A percentile compares a stretch with the other conserved stretches of the same genome.
phyloP scores from a whole-genome alignment of 2,113 vertebrate genomes.

The Stercorarius parasiticus region DNA sequence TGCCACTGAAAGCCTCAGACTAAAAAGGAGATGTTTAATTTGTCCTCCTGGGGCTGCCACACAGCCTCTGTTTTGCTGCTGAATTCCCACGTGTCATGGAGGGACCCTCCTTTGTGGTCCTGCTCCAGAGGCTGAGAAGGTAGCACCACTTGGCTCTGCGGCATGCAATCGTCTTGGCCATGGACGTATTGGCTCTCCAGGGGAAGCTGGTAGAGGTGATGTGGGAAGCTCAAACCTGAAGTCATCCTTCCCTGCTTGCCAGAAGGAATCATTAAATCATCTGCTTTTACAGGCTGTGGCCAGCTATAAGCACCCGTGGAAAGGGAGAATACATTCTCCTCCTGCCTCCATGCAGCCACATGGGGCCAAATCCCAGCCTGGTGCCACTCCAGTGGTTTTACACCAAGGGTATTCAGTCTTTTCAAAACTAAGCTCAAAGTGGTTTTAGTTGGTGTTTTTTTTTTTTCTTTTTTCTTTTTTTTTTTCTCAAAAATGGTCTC shows the following conservation, averaged over 20 bases:
- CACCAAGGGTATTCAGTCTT: not conserved
- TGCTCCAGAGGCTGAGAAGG: not conserved
- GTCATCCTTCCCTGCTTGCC: constrained; percentile 49
- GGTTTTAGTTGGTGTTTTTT: not conserved
- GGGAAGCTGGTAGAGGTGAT: constrained; percentile 13
- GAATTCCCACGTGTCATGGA: not conserved
- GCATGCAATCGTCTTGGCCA: not conserved
- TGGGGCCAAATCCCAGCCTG: not conserved
- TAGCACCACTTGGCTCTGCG: not conserved
- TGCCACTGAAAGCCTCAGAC: not conserved
- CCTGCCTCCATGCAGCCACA: not conserved
- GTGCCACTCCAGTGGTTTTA: not conserved
- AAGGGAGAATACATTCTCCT: constrained; percentile 4
- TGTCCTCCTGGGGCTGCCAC: not conserved
- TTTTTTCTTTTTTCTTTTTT: not conserved
- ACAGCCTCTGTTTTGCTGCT: not conserved
- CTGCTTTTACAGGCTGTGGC: constrained; percentile 13
- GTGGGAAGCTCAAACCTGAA: constrained; percentile 58
- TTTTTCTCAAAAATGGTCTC: not conserved
- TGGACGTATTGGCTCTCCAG: not conserved
- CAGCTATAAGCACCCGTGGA: constrained; percentile 7
- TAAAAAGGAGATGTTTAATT: not conserved
- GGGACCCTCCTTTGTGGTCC: not conserved
- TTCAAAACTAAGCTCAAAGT: not conserved
- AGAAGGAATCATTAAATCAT: constrained; percentile 50